Evolutionary conservation across 1,140 invertebrate genomes (phyloP), one percentile per base, ranked within the genome.

Genomic region (Diploscapter pachys): DNA sequence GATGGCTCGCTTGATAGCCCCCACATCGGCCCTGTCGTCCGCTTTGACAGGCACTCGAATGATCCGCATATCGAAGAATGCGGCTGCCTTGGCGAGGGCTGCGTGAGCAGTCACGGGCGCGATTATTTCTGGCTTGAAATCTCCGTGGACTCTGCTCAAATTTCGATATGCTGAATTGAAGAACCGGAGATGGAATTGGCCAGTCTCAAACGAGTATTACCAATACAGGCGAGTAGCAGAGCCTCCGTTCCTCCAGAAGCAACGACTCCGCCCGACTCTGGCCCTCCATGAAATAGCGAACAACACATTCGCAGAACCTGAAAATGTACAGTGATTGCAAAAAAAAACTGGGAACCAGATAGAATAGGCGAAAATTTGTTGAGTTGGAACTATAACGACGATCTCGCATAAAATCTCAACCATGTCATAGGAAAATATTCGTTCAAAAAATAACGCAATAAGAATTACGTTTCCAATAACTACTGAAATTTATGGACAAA

Each of bases 151-250:
- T 66, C 88, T 88, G 0, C 91, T 94, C 86, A 91, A 92, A 86
- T 99, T 95, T 76, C 96, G 89, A 85, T 93, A 98, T 0, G 96
- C 92, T 87, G 97, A 94, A 86, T 93, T 95, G 0, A 93, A 95
- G 89, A 98, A 90, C 72, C 97, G 86, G 9, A 65, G 9, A 80
- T 98, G 96, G 59, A 94, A 96, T 79, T 98, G 95, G 3, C 95
- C 97, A 5, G 95, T 95, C 63, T 95, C 94, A 71, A 91, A 94
- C 81, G 31, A 31, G 31, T 52, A 86, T 71, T 66, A 82, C 81
- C 84, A 1, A 85, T 50, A 51, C 82, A 84, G 11, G 82, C 83
- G 9, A 84, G 71, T 56, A 84, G 75, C 50, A 84, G 76, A 9
- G 84, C 80, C 73, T 84, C 82, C 31, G 80, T 72, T n/a, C 75